Conservation (phyloP, 2,113 vertebrate species). For the Zosterops lateralis region DNA sequence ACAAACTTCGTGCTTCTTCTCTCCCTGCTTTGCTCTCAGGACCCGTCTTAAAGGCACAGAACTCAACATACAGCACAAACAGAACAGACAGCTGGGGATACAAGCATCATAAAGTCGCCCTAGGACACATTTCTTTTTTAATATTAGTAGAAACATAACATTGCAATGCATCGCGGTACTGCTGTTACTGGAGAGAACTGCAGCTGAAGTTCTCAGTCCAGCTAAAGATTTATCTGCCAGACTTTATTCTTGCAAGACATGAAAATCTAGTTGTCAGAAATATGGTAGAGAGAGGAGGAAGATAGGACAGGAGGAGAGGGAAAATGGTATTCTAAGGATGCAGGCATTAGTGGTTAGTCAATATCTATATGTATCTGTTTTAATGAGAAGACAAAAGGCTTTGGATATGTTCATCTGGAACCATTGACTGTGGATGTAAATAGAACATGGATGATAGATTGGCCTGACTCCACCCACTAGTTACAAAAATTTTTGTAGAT, state of each 20-base stretch:
- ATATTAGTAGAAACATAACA: neutral
- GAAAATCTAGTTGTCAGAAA: neutral
- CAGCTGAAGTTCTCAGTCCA: neutral
- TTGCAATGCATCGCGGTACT: neutral
- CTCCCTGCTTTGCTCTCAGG: no score
- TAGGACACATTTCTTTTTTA: neutral
- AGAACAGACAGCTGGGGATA: no score
- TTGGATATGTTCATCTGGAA: neutral
- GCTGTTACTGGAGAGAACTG: neutral
- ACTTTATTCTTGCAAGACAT: neutral
- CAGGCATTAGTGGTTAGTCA: neutral
- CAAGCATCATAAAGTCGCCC: no score
- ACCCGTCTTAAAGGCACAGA: no score
- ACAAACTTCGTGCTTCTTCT: no score
- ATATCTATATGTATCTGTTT: neutral
- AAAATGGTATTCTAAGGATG: neutral
- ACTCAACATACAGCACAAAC: no score
- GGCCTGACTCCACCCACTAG: rapidly evolving
- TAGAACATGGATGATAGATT: rapidly evolving
- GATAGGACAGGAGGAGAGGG: neutral
- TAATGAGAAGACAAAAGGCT: neutral
- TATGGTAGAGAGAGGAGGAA: neutral
- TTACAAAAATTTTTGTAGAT: neutral
- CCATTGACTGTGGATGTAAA: neutral
- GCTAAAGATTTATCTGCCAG: neutral